A percentile compares a stretch with the other conserved stretches of the same genome.
These are phyloP conservation scores for Thyatira batis DNA, from an alignment of 2,888 invertebrate genomes.

Conservation along the genomic window DNA sequence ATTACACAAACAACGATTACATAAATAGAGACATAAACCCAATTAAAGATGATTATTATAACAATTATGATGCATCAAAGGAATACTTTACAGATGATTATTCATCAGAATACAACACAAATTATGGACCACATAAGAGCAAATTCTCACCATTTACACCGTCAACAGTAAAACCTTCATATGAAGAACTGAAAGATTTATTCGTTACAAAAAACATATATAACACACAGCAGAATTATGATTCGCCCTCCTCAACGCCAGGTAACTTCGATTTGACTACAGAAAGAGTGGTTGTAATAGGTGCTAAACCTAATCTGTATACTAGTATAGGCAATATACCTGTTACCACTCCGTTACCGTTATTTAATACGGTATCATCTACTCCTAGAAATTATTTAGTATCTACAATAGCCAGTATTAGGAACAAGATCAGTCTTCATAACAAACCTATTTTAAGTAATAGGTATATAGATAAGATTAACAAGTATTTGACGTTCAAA, in stretches of 20 bases:
- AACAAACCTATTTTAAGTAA: slow-evolving; percentile 58
- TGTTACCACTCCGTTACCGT: slow-evolving; percentile 4
- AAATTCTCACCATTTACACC: slow-evolving; percentile 45
- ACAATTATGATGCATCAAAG: slow-evolving; percentile 56
- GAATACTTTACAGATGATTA: slow-evolving; percentile 64
- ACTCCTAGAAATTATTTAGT: slow-evolving; percentile 53
- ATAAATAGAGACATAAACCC: slow-evolving; percentile 17
- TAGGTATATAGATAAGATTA: slow-evolving; percentile 64
- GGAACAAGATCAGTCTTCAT: slow-evolving; percentile 47
- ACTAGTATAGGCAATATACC: slow-evolving; percentile 46
- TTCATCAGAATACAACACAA: slow-evolving; percentile 50
- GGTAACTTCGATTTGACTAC: slow-evolving; percentile 37
- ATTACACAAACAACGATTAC: slow-evolving; percentile 17
- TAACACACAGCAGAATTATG: slow-evolving; percentile 31
- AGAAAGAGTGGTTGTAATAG: slow-evolving; percentile 54
- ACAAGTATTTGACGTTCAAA: slow-evolving; percentile 66
- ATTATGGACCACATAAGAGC: slow-evolving; percentile 53
- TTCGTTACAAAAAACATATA: slow-evolving; percentile 45
- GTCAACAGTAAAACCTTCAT: slow-evolving; percentile 43
- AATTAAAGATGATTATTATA: slow-evolving; percentile 35
- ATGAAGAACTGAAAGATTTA: slow-evolving; percentile 54
- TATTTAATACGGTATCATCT: slow-evolving; percentile 19
- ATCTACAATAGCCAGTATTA: slow-evolving; percentile 61
- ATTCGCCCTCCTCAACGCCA: slow-evolving; percentile 41
- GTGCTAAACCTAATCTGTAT: slow-evolving; percentile 48